Conservation (phyloP, 2,797 vertebrate genomes). For the Hapalemur alaotrensis region DNA sequence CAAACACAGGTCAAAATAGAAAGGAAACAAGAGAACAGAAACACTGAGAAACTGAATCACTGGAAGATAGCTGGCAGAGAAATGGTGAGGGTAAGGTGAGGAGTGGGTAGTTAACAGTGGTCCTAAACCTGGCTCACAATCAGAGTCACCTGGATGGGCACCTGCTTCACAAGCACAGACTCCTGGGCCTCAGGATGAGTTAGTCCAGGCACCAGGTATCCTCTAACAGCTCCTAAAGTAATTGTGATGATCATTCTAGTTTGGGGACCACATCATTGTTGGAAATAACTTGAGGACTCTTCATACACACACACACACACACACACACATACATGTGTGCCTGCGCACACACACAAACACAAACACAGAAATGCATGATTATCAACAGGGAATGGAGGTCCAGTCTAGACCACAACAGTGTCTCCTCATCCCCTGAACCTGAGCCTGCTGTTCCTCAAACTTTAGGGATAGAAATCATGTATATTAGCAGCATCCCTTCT, state of each 20-base stretch:
- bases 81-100: not conserved
- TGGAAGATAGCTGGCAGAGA: not conserved
- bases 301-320: not conserved
- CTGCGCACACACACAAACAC: not conserved
- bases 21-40: not conserved
- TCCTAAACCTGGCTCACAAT: not conserved
- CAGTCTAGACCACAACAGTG: not conserved
- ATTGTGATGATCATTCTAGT: not conserved
- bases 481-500: not conserved
- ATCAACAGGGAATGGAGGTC: not conserved
- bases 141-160: not conserved
- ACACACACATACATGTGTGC: not conserved
- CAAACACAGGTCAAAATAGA: not conserved
- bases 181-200: not conserved
- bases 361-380: not conserved
- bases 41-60: not conserved
- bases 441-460: not conserved
- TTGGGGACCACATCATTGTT: not conserved
- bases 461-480: not conserved
- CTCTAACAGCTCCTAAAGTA: conserved; percentile 32
- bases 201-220: not conserved
- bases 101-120: not conserved
- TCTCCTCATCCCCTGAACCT: not conserved
- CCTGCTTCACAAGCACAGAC: not conserved
- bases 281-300: not conserved